Evolutionary conservation across 2,113 vertebrate species (phyloP), one percentile per base, ranked within the genome.

Genomic region (Apodemus speciosus): DNA sequence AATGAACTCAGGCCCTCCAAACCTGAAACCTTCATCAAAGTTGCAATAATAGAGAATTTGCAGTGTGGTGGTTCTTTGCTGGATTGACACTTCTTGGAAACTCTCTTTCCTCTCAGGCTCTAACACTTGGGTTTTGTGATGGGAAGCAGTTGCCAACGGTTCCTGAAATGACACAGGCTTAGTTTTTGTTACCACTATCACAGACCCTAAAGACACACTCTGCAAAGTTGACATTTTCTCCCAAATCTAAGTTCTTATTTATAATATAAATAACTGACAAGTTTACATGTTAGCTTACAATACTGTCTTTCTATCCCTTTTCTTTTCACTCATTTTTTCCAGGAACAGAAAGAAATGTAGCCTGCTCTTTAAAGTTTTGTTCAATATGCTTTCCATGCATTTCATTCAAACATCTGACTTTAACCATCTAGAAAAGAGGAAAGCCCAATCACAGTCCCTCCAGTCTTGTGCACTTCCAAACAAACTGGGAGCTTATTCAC

Each of bases 51-150:
- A 15, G 16, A 43, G n/a, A 1, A 43, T 56, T 25, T 53, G 25
- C 3, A 2, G 18, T 15, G 7, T 8, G n/a, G 3, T 32, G 27
- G 16, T 2, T 5, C 2, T 60, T 66, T n/a, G 16, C 6, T 7
- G 1, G 38, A 5, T 7, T 21, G 25, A 15, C 15, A 3, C 18
- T 1, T 89, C 25, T 53, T 68, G 11, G 15, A 53, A 90, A 80
- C 11, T 75, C 2, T 20, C 20, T n/a, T 53, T 32, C 4, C 16
- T 46, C 6, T 27, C 7, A 69, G 75, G 15, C 6, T 43, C 2
- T 14, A 21, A 13, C 14, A 9, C 16, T 80, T 6, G 6, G 10
- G 3, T 46, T 18, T 38, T 80, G 18, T 40, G 46, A 38, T 40
- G 10, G 9, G 62, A 79, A 40, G 7, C 25, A 43, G 30, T 6